A percentile compares a stretch with the other conserved stretches of the same genome.
These are phyloP conservation scores for Vannuccia rotundouncinata DNA, from an alignment of 2,888 invertebrate species.

Conservation along the genomic window DNA sequence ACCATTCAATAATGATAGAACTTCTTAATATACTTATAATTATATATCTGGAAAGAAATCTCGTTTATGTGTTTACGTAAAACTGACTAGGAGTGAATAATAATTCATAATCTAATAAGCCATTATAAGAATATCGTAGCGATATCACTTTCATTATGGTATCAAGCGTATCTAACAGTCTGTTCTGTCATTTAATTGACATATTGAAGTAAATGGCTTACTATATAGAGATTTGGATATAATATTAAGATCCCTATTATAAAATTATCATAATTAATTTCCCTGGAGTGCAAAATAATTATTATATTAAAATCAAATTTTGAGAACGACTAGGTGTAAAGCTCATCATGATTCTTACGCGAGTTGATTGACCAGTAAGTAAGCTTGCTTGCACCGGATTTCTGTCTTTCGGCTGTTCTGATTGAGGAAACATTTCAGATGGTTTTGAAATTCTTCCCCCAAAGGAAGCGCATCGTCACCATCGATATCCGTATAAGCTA, in stretches of 20 bases:
- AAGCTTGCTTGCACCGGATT: slow-evolving; percentile 33
- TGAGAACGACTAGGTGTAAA: slow-evolving; percentile 12
- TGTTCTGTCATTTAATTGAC: too few relatives aligned
- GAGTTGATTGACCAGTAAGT: slow-evolving; percentile 34
- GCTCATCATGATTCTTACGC: slow-evolving; percentile 37
- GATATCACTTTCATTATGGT: too few relatives aligned
- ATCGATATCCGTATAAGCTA: slow-evolving; percentile 45
- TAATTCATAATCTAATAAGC: too few relatives aligned
- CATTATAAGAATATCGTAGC: too few relatives aligned
- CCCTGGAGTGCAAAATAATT: neutral
- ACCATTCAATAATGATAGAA: too few relatives aligned
- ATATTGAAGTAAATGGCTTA: too few relatives aligned
- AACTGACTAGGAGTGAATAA: too few relatives aligned
- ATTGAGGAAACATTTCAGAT: slow-evolving; percentile 43
- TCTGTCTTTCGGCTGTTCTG: slow-evolving; percentile 37
- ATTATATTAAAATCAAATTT: neutral
- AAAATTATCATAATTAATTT: neutral
- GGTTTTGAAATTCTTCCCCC: slow-evolving; percentile 46
- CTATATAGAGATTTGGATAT: neutral
- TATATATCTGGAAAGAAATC: too few relatives aligned
- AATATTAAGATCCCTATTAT: neutral
- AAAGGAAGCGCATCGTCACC: slow-evolving; percentile 45
- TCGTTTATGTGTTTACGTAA: too few relatives aligned
- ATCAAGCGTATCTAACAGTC: too few relatives aligned
- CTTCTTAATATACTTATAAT: too few relatives aligned